These are phyloP conservation scores for Hycleus phaleratus DNA, from an alignment of 1,140 invertebrate genomes.

Conservation along the genomic window DNA sequence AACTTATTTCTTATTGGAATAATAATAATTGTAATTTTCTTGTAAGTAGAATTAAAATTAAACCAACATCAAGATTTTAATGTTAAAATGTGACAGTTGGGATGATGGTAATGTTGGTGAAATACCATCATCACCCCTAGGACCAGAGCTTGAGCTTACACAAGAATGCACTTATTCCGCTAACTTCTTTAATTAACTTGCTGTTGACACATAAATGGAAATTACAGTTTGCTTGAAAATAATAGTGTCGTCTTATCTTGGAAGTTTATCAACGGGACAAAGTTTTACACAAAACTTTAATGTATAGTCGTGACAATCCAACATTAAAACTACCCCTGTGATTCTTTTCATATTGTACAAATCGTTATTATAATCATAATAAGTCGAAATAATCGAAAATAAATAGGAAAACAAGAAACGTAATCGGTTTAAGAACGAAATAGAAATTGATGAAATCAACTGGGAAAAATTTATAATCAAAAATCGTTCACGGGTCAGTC, in stretches of 20 bases:
- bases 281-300: neutral
- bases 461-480: constrained; percentile 5
- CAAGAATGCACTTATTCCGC: constrained; percentile 40
- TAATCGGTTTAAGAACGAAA: no score
- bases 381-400: no score
- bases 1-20: no score
- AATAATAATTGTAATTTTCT: no score
- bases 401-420: no score
- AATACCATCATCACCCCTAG: constrained; percentile 5
- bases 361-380: no score
- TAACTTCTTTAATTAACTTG: constrained; percentile 40
- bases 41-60: no score
- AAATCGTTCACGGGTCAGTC: constrained; percentile 16
- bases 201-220: constrained; percentile 39
- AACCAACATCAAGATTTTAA: no score
- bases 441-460: neutral
- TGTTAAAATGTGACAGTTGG: constrained; percentile 21
- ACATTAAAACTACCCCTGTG: no score
- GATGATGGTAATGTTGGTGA: constrained; percentile 1
- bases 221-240: constrained; percentile 32
- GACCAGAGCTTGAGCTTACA: constrained; percentile 28
- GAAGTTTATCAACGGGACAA: constrained; percentile 8
- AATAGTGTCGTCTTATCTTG: constrained; percentile 19
- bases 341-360: no score
- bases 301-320: neutral